A percentile compares a stretch with the other conserved stretches of the same genome.
phyloP scores from a whole-genome alignment of 2,888 invertebrate species.

The Caenorhabditis imperialis region DNA sequence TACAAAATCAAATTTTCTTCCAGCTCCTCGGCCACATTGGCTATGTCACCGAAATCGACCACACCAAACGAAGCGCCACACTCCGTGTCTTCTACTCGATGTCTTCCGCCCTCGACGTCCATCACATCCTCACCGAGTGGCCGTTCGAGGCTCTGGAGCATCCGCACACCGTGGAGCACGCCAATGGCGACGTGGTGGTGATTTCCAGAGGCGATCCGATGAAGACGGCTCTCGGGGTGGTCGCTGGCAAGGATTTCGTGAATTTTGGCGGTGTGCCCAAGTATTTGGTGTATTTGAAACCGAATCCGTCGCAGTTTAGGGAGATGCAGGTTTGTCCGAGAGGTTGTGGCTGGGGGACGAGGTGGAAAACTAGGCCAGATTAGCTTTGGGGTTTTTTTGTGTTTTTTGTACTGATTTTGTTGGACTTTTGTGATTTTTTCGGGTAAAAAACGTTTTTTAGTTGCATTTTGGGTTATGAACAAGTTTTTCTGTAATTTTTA shows the following conservation, averaged over 20 bases:
- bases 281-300: constrained; percentile 27
- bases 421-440: no score
- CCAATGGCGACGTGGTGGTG: constrained; percentile 38
- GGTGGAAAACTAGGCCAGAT: no score
- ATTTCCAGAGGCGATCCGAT: constrained; percentile 28
- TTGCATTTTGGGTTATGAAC: no score
- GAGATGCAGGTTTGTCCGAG: no score
- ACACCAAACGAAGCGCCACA: constrained; percentile 3
- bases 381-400: no score
- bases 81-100: constrained; percentile 30
- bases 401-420: no score
- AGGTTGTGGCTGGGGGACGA: no score
- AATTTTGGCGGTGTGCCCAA: constrained; percentile 26
- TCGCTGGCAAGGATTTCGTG: constrained; percentile 24
- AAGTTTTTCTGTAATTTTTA: no score
- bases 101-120: constrained; percentile 13
- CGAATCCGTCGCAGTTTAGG: constrained; percentile 10
- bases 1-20: no score
- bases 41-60: constrained; percentile 15
- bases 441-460: no score
- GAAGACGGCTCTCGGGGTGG: constrained; percentile 31
- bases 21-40: constrained; percentile 53
- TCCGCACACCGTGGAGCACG: constrained; percentile 19
- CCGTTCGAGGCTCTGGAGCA: constrained; percentile 35
- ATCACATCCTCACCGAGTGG: constrained; percentile 41